These are phyloP conservation scores for Lordiphosa clarofinis DNA, from an alignment of 1,140 invertebrate genomes.

Conservation along the genomic window DNA sequence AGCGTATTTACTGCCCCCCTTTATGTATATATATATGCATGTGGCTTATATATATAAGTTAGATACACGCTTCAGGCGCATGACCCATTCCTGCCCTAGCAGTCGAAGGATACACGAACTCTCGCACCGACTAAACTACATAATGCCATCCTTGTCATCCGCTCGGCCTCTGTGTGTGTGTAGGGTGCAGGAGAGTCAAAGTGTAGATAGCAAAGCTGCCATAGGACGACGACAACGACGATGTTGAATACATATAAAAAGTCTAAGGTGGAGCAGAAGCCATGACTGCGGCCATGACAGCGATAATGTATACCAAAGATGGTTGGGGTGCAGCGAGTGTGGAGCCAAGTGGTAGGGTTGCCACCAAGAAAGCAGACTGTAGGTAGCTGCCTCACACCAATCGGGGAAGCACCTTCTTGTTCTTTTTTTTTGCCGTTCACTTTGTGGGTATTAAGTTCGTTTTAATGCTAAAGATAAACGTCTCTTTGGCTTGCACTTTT, in stretches of 20 bases:
- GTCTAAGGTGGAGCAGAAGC: constrained; percentile 79
- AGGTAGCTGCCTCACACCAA: constrained; percentile 27
- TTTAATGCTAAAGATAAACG: constrained; percentile 66
- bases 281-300: constrained; percentile 78
- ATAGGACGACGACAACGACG: constrained; percentile 69
- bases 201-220: constrained; percentile 73
- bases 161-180: constrained; percentile 24
- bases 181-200: constrained; percentile 63
- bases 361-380: constrained; percentile 18
- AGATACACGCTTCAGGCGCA: constrained; percentile 62
- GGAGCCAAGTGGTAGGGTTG: constrained; percentile 53
- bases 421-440: constrained; percentile 16
- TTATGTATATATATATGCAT: constrained; percentile 29
- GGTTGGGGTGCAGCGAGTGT: constrained; percentile 2
- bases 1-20: constrained; percentile 47
- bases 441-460: constrained; percentile 74
- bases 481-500: constrained; percentile 44
- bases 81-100: constrained; percentile 76
- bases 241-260: constrained; percentile 69
- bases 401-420: constrained; percentile 5
- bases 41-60: constrained; percentile 27
- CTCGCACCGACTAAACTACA: constrained; percentile 53
- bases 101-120: constrained; percentile 63
- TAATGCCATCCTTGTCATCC: constrained; percentile 64
- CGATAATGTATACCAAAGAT: constrained; percentile 62